Base-by-base conservation (phyloP, 1,140 invertebrate genomes). In the Pteromalus puparum region DNA sequence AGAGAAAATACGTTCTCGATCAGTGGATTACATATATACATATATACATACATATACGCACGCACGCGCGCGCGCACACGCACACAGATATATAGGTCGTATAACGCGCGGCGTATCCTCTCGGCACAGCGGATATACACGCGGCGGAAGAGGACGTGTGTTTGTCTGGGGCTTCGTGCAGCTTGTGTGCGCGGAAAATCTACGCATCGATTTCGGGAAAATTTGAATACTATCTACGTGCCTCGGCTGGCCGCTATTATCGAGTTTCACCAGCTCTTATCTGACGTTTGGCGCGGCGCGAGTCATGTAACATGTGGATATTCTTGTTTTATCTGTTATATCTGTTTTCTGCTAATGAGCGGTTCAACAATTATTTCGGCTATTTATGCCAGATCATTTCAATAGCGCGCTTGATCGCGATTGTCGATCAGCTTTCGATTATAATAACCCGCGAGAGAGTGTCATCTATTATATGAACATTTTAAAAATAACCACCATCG, bases 1-100 rank as follows among this genome's bases (percentile, higher is more conserved):
- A 93, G 92, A 89, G 48, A 85, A 72, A 61, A 87, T 65, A 86
- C 21, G n/a, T 79, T 38, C 46, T 46, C n/a, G 18, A 68, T 84
- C n/a, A 83, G 53, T 78, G 18, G 12, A 82, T 82, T 79, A 67
- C 1, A 67, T 42, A 21, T n/a, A 65, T 21, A 21, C 6, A 77
- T 34, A 28, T 5, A 61, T 53, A 53, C 42, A 28, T 26, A 7
- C 24, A n/a, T 7, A 15, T 70, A 4, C 13, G 26, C 24, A 18
- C 48, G 13, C 18, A 53, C 65, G 5, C 21, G 4, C 24, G 3
- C 21, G 6, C 24, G 26, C 15, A 21, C 38, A 21, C 18, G 13
- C 48, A 10, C 46, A 10, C 1, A 48, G 46, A 15, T 15, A 10
- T 7, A 67, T 67, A 68, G 26, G 21, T 24, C 65, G 18, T 2